Percentiles rank a stretch among this genome's conserved stretches.
These are phyloP conservation scores for Lepidonotus clava DNA, from an alignment of 2,888 invertebrate genomes.

Conservation along the genomic window DNA sequence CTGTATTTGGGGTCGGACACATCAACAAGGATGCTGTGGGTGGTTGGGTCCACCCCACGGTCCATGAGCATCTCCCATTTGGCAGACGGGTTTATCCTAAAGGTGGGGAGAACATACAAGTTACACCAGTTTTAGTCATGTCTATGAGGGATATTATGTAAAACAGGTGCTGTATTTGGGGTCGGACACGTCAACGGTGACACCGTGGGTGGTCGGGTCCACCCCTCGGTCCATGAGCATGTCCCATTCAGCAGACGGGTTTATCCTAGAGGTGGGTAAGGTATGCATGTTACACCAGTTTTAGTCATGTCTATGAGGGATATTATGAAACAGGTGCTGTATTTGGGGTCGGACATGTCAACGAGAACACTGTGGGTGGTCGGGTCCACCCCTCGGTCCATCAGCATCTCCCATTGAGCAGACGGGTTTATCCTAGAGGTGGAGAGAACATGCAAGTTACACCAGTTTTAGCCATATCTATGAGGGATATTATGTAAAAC, in stretches of 20 bases:
- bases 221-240: background rate
- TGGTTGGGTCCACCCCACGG: background rate
- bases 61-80: background rate
- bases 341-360: background rate
- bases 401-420: background rate
- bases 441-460: no score
- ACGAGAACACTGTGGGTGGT: background rate
- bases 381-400: conserved; percentile 11
- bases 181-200: background rate
- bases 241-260: background rate
- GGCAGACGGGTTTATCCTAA: background rate
- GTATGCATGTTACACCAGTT: no score
- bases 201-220: background rate
- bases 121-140: no score
- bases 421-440: background rate
- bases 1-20: background rate
- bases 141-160: no score
- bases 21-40: background rate
- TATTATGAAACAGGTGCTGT: no score
- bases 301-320: no score
- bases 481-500: no score
- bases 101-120: no score
- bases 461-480: no score
- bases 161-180: background rate
- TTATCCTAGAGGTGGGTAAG: no score